Conservation (phyloP, 2,888 invertebrate genomes). For the Apamea monoglypha region DNA sequence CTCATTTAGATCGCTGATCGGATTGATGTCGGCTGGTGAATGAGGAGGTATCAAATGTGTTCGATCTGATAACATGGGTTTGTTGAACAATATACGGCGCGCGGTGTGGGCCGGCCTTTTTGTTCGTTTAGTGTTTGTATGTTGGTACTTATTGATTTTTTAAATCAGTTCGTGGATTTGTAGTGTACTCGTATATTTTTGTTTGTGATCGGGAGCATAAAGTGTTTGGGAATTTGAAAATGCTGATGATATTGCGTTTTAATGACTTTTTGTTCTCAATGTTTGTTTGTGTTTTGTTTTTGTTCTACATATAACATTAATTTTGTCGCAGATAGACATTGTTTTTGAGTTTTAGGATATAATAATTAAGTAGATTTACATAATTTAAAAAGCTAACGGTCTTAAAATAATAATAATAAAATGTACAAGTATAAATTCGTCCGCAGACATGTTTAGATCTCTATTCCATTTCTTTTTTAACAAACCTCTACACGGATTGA, state of each 20-base stretch:
- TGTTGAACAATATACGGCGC: constrained; percentile 51
- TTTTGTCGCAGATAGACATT: neutral
- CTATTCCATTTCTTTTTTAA: neutral
- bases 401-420: no score
- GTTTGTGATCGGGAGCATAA: neutral
- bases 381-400: no score
- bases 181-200: constrained; percentile 1
- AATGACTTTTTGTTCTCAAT: neutral
- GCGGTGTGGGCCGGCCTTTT: constrained; percentile 58
- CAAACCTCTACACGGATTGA: neutral
- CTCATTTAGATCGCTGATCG: constrained; percentile 67
- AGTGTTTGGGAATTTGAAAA: neutral
- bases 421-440: no score
- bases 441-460: neutral
- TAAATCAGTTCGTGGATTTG: constrained; percentile 21
- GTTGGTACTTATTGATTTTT: constrained; percentile 30
- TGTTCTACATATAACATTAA: neutral
- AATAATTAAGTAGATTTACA: no score
- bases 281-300: no score
- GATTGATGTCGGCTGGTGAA: constrained; percentile 71
- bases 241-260: neutral
- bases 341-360: no score
- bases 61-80: constrained; percentile 70
- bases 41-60: constrained; percentile 81
- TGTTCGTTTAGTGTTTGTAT: constrained; percentile 36